Evolutionary conservation across 1,140 invertebrate genomes (phyloP).

Genomic region (Orchesella cincta): DNA sequence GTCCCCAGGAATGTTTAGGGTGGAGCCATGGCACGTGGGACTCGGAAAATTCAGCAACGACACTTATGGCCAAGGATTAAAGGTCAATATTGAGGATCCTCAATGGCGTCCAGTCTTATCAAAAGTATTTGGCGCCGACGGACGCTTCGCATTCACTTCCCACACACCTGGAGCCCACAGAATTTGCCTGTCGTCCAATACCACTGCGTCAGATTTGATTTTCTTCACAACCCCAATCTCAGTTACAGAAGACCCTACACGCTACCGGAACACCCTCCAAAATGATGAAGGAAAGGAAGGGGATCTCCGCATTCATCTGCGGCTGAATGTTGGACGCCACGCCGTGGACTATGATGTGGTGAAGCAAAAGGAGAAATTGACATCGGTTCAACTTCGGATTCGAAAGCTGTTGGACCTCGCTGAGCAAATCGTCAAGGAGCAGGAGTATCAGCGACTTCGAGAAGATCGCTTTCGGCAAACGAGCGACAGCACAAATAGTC

Average conservation of each 20-base stretch:
- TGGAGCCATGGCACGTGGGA: no score
- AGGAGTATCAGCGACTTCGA: slow-evolving; percentile 2
- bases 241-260: no score
- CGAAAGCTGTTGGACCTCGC: not conserved
- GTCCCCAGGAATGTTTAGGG: no score
- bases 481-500: slow-evolving; percentile 11
- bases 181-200: not conserved
- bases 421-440: not conserved
- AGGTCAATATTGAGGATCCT: not conserved
- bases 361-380: not conserved
- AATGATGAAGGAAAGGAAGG: not conserved
- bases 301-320: not conserved
- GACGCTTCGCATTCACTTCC: slow-evolving; percentile 3
- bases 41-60: not conserved
- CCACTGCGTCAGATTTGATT: no score
- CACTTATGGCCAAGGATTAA: not conserved
- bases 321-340: not conserved
- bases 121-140: not conserved
- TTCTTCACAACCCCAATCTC: no score
- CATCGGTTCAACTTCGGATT: not conserved
- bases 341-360: not conserved
- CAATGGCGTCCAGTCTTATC: not conserved
- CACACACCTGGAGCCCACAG: not conserved
- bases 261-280: no score
- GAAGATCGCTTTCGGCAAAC: not conserved